A percentile compares a stretch with the other conserved stretches of the same genome.
Evolutionary conservation across 1,140 invertebrate species (phyloP).

Genomic region (Cydia pomonella): DNA sequence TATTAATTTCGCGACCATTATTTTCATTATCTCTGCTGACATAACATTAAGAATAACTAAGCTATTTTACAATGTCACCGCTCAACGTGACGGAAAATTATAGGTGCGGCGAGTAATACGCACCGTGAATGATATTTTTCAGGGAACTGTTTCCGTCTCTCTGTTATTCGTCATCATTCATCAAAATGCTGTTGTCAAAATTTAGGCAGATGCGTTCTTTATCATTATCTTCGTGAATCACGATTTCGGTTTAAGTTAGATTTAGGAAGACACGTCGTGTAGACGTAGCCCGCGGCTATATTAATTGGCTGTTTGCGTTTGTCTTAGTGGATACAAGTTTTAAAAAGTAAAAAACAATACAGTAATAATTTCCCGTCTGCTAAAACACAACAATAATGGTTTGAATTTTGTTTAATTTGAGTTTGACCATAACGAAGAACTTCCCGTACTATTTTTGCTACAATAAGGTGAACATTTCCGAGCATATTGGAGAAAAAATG

Average conservation of each 20-base stretch:
- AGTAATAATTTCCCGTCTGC: no score
- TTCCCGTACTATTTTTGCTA: no score
- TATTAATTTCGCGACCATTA: slow-evolving; percentile 75
- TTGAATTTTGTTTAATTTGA: no score
- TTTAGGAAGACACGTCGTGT: no score
- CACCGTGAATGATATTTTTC: slow-evolving; percentile 55
- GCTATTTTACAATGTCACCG: slow-evolving; percentile 70
- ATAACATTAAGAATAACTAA: slow-evolving; percentile 67
- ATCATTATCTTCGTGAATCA: slow-evolving; percentile 16
- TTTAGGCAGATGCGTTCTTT: background rate
- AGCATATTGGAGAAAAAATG: no score
- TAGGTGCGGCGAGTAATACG: slow-evolving; percentile 57
- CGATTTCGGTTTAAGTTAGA: background rate
- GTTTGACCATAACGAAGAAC: no score
- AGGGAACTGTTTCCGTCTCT: slow-evolving; percentile 59
- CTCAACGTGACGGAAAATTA: slow-evolving; percentile 67
- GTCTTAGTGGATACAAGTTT: no score
- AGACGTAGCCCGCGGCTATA: no score
- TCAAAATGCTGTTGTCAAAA: background rate
- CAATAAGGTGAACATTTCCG: no score
- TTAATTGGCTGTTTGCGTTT: no score
- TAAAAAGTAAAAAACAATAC: no score
- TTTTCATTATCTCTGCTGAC: slow-evolving; percentile 73
- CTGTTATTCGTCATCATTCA: slow-evolving; percentile 40
- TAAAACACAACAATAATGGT: no score